A percentile compares a stretch with the other conserved stretches of the same genome.
Evolutionary conservation across 2,888 invertebrate genomes (phyloP).

Genomic region (Zygothrica quintamaculata): DNA sequence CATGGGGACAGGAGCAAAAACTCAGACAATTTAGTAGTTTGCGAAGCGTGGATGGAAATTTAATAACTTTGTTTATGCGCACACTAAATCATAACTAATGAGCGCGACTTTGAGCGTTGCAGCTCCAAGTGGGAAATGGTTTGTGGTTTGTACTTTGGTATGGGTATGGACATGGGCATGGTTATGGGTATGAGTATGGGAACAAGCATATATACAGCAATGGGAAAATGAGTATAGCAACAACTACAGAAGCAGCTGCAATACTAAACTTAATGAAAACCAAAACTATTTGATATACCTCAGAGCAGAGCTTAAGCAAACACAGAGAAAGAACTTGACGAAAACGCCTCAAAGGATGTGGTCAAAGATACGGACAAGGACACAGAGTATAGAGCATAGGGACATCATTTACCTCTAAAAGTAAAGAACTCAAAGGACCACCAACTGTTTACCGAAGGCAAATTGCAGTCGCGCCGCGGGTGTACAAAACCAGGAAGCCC

Average conservation of each 20-base stretch:
- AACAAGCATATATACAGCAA: too few species aligned
- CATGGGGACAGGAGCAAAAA: conserved; percentile 25
- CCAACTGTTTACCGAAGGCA: conserved; percentile 71
- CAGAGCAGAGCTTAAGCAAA: conserved; percentile 9
- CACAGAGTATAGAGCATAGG: conserved; percentile 18
- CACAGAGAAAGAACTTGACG: conserved; percentile 56
- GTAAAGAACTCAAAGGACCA: conserved; percentile 56
- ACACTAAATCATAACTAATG: conserved; percentile 80
- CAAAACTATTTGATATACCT: conserved; percentile 64
- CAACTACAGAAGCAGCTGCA: conserved; percentile 49
- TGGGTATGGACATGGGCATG: conserved; percentile 12
- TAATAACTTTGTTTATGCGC: conserved; percentile 80
- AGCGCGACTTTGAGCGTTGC: conserved; percentile 53
- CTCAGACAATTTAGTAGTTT: conserved; percentile 78
- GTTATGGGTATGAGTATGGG: not conserved
- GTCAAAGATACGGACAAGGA: conserved; percentile 53
- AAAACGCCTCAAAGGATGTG: too few species aligned
- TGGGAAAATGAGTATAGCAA: not conserved
- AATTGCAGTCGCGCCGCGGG: conserved; percentile 71
- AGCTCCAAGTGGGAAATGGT: conserved; percentile 16
- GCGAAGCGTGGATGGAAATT: conserved; percentile 79
- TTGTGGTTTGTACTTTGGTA: not conserved
- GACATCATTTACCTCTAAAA: conserved; percentile 31
- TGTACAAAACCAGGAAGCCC: conserved; percentile 43
- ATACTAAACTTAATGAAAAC: conserved; percentile 54